phyloP scores from a whole-genome alignment of 2,797 vertebrate species.

The Heliangelus exortis region DNA sequence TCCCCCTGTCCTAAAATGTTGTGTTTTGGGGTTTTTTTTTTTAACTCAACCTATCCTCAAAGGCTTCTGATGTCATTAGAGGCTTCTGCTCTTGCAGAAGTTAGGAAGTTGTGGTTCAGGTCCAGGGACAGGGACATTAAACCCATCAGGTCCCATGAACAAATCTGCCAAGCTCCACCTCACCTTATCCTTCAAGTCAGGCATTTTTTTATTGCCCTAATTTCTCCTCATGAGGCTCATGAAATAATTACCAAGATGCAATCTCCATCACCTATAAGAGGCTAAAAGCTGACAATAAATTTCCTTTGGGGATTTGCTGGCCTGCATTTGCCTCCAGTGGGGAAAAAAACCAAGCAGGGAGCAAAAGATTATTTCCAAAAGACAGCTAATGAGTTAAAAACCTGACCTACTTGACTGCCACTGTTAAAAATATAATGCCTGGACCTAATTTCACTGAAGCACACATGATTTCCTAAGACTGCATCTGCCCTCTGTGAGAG shows the following conservation, averaged over 20 bases:
- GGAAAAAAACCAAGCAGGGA: not conserved
- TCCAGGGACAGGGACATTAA: not conserved
- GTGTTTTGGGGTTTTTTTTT: not conserved
- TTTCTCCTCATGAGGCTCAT: not conserved
- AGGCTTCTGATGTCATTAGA: not conserved
- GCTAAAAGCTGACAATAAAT: not conserved
- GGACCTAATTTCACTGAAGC: conserved; percentile 65
- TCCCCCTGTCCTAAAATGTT: not conserved
- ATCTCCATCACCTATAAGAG: not conserved
- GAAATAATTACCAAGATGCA: not conserved
- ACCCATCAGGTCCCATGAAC: not conserved
- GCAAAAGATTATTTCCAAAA: conserved; percentile 1
- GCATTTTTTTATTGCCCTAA: not conserved
- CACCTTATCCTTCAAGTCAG: not conserved
- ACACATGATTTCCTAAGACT: conserved; percentile 31
- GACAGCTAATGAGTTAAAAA: conserved; percentile 57
- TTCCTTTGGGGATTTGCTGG: not conserved
- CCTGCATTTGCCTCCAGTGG: not conserved
- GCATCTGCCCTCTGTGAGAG: not conserved
- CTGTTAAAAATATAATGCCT: conserved; percentile 52
- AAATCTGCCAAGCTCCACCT: not conserved
- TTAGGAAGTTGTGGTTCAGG: not conserved
- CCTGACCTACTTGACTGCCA: conserved; percentile 55
- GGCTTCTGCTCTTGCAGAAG: not conserved
- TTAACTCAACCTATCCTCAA: not conserved